Evolutionary conservation across 2,888 invertebrate genomes (phyloP).

Genomic region (Pseudococcus viburni): DNA sequence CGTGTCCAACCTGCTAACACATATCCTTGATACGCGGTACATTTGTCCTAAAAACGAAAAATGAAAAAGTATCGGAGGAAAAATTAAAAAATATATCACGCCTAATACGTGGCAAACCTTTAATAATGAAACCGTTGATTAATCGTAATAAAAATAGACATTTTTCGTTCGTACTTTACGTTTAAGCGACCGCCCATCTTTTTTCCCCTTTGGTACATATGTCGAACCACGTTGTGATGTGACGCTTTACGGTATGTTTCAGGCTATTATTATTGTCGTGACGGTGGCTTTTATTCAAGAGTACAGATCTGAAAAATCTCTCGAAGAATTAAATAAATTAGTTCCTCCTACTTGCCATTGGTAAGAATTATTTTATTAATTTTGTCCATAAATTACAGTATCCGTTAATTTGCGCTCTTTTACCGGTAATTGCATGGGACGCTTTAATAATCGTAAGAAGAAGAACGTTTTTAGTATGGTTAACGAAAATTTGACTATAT

Average conservation of each 20-base stretch:
- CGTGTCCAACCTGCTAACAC: conserved; percentile 29
- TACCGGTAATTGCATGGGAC: conserved; percentile 41
- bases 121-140: neutral
- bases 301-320: conserved; percentile 97
- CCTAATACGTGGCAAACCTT: neutral
- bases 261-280: conserved; percentile 91
- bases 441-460: conserved; percentile 37
- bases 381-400: conserved; percentile 39
- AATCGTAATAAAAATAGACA: conserved; percentile 16
- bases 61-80: neutral
- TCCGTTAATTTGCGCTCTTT: conserved; percentile 58
- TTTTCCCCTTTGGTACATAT: neutral
- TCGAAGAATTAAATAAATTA: conserved; percentile 95
- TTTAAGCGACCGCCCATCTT: too few species aligned
- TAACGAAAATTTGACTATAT: conserved; percentile 32
- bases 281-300: conserved; percentile 99
- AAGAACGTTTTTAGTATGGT: conserved; percentile 57
- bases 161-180: neutral
- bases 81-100: conserved; percentile 16
- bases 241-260: conserved; percentile 67
- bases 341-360: conserved; percentile 97
- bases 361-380: conserved; percentile 72
- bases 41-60: neutral
- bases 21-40: neutral
- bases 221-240: conserved; percentile 2